phyloP scores from a whole-genome alignment of 2,113 vertebrate species.

The Centropus bengalensis region DNA sequence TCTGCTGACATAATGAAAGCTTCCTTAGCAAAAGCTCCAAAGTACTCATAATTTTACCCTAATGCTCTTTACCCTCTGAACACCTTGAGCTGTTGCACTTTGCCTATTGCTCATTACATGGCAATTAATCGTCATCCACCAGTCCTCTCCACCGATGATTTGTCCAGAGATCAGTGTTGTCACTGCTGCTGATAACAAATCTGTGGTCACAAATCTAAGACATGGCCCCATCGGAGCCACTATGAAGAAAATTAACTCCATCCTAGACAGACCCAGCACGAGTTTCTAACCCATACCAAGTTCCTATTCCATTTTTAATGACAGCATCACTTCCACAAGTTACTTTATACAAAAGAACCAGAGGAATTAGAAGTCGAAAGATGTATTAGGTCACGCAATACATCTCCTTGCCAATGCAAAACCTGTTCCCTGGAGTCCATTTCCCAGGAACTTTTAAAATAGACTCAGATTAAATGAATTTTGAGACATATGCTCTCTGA shows the following conservation, averaged over 20 bases:
- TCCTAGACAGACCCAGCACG: neutral
- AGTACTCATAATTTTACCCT: neutral
- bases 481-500: neutral
- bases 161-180: neutral
- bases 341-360: neutral
- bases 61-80: no score
- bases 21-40: neutral
- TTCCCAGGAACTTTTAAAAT: neutral
- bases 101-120: no score
- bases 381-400: neutral
- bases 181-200: neutral
- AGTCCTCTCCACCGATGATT: neutral
- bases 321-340: neutral
- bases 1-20: no score
- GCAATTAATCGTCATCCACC: rapidly evolving
- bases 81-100: neutral
- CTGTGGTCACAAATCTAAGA: neutral
- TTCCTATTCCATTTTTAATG: neutral
- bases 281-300: neutral
- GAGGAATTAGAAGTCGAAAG: neutral
- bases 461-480: neutral
- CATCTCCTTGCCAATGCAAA: neutral
- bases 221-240: rapidly evolving
- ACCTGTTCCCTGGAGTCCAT: neutral
- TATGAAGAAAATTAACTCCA: neutral